Evolutionary conservation across 1,140 invertebrate genomes (phyloP).

Genomic region (Drosophila insularis): DNA sequence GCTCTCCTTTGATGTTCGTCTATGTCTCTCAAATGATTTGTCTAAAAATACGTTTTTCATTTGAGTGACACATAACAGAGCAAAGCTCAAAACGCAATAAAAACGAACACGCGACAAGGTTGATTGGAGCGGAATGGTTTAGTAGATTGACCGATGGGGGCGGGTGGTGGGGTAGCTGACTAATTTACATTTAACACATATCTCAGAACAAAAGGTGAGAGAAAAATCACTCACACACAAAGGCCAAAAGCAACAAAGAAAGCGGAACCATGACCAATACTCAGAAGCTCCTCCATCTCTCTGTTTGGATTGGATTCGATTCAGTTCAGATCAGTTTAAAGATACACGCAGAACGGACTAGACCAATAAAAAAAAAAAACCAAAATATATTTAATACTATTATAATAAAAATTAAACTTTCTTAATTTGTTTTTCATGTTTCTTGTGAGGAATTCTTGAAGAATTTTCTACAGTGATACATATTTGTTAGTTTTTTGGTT

Average conservation of each 20-base stretch:
- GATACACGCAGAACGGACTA: conserved; percentile 33
- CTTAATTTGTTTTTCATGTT: conserved; percentile 57
- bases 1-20: neutral
- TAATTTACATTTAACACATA: conserved; percentile 54
- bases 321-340: conserved; percentile 36
- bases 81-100: conserved; percentile 55
- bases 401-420: conserved; percentile 12
- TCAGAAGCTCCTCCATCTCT: conserved; percentile 17
- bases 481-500: neutral
- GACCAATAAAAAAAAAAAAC: conserved; percentile 32
- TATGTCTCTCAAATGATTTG: conserved; percentile 33
- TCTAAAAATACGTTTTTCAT: conserved; percentile 38
- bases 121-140: conserved; percentile 24
- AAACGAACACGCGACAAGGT: conserved; percentile 66
- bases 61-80: conserved; percentile 45
- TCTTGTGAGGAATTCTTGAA: conserved; percentile 12
- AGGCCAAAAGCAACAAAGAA: conserved; percentile 37
- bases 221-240: conserved; percentile 21
- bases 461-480: conserved; percentile 36
- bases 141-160: neutral
- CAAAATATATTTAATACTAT: conserved; percentile 14
- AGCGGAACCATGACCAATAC: conserved; percentile 11
- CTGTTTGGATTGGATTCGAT: neutral
- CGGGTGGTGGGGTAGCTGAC: conserved; percentile 1
- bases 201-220: conserved; percentile 48